Evolutionary conservation across 2,797 vertebrate species (phyloP), one percentile per base, ranked within the genome.

Genomic region (Antennarius maculatus): DNA sequence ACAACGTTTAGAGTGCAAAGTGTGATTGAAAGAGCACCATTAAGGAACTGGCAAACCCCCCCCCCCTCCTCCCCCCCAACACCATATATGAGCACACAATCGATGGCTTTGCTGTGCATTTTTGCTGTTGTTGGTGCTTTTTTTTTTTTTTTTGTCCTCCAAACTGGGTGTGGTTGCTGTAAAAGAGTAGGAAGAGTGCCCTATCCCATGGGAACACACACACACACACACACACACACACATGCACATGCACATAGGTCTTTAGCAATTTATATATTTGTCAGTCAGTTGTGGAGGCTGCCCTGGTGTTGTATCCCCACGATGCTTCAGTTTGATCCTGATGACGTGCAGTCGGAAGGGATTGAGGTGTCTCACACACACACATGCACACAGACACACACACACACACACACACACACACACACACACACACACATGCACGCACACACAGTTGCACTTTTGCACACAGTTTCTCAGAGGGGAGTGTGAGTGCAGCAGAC

Each of bases 21-120:
- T 96, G 95, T 95, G 96, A 96, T 94, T 95, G 95, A 94, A 95
- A 94, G 94, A 95, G 94, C 93, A 92, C 95, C 95, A 96, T 96
- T 96, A 95, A 95, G 91, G 93, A 94, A 83, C 82, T 90, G 86
- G 60, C 78, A 84, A 43, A 11, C 48, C 61, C 28, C 53, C 18
- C 51, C 9, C 54, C 58, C 29, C 51, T 47, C 45, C 58, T 37
- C 74, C 64, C 69, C 69, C 73, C 64, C 68, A 43, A 61, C 67
- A 74, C 55, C 71, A 74, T 51, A 53, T 17, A 73, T 18, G 15
- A 53, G 65, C 68, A 62, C 65, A 42, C 55, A 48, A 46, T 80
- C 76, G 70, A 50, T 58, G 59, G 55, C 45, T 73, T 77, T 83
- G 66, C 60, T 82, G 61, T 73, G 80, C 79, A 74, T 79, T 84